Evolutionary conservation across 2,797 vertebrate species (phyloP), one percentile per base, ranked within the genome.

Genomic region (Mareca strepera): DNA sequence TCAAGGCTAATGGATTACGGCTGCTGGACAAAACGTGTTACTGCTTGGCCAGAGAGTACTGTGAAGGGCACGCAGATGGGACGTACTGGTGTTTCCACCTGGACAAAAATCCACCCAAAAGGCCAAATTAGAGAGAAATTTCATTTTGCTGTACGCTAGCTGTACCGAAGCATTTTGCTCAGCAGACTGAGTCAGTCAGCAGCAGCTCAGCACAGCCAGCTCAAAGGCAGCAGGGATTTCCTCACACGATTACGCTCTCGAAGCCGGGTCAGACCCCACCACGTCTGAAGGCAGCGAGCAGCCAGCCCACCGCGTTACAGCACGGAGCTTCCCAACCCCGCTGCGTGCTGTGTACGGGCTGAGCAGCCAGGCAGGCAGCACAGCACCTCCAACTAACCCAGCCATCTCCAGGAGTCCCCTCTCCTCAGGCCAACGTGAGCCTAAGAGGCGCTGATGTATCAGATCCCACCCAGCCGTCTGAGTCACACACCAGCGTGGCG

Each of bases 381-480:
- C 7, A 12, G 46, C 22, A 73, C 33, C 46, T 52, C 26, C 10
- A 75, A 56, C 14, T 28, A 74, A 63, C 22, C 3, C 35, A 14
- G 41, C 75, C 60, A 37, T 44, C 82, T 73, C 94, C 74, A 76
- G 41, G 37, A 75, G 63, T 59, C 43, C 86, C 83, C 83, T 81
- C 46, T 88, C 77, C 90, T 77, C 74, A 60, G 81, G 77, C 95
- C 86, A 90, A 70, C 0, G 0, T 11, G 17, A 86, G 83, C 6
- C 0, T 7, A 81, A 21, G 62, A 94, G 82, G 64, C 88, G 91
- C 92, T 95, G 95, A 88, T 60, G 35, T 39, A 94, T 66, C 82
- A 94, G 95, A 90, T 93, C 94, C 94, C 80, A 92, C 92, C 89
- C 77, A 63, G 85, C 67, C 88, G 5, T 43, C 79, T 93, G 92